phyloP scores from a whole-genome alignment of 2,113 vertebrate species.

The Microcebus murinus region DNA sequence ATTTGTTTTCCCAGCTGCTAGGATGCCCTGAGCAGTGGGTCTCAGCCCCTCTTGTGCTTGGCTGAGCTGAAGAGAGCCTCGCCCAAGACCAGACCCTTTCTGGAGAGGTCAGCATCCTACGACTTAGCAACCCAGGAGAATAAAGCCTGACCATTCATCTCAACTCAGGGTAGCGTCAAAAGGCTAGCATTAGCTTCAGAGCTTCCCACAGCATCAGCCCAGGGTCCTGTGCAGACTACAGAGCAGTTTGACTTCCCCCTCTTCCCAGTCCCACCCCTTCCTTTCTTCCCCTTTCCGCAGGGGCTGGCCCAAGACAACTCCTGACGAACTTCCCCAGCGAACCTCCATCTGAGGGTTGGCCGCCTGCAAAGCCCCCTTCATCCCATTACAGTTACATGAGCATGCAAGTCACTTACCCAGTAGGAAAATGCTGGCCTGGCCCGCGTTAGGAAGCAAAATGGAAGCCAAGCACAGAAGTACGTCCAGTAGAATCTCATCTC shows the following conservation, averaged over 20 bases:
- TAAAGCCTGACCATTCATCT: neutral
- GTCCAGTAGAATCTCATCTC: neutral
- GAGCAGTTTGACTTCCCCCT: neutral
- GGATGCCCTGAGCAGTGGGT: neutral
- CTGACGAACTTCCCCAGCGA: neutral
- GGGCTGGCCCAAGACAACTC: neutral
- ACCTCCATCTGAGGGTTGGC: neutral
- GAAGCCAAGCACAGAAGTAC: neutral
- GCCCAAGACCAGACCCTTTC: neutral
- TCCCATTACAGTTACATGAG: neutral
- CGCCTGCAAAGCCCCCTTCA: neutral
- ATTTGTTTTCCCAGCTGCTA: neutral
- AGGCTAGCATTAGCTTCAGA: neutral
- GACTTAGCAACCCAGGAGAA: neutral
- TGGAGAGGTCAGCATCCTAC: neutral
- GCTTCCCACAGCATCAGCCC: neutral
- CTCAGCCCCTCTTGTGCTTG: neutral
- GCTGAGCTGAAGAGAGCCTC: neutral
- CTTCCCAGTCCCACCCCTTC: neutral
- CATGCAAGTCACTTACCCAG: neutral
- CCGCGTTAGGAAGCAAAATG: neutral
- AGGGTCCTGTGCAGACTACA: neutral
- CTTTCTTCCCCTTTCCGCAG: neutral
- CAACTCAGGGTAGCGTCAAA: neutral
- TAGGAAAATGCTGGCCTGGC: neutral